A percentile compares a stretch with the other conserved stretches of the same genome.
phyloP scores from a whole-genome alignment of 2,113 vertebrate species.

The Mus musculus region DNA sequence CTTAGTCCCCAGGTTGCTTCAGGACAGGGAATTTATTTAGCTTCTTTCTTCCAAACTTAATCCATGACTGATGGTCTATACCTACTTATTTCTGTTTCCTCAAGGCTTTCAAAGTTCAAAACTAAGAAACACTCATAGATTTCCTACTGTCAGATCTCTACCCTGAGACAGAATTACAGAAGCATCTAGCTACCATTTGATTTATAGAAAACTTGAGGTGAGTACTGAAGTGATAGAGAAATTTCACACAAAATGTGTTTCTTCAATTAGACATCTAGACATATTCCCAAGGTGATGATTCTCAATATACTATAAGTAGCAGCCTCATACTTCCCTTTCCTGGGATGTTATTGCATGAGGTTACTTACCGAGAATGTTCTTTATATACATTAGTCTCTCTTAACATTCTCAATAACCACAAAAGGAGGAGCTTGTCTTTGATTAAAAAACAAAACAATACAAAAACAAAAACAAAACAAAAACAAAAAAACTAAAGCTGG shows the following conservation, averaged over 20 bases:
- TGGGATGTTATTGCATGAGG: neutral
- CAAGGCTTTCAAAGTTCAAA: constrained; percentile 53
- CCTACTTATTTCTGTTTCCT: constrained; percentile 55
- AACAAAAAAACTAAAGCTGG: neutral
- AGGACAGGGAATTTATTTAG: neutral
- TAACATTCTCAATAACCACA: neutral
- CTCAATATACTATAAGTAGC: neutral
- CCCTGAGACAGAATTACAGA: constrained; percentile 11
- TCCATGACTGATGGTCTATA: neutral
- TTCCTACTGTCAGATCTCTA: constrained; percentile 36
- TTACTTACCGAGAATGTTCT: constrained; percentile 10
- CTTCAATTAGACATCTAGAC: neutral
- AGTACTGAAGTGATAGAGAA: neutral
- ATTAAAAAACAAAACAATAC: neutral
- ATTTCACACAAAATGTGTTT: constrained; percentile 21
- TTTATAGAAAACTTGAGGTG: neutral
- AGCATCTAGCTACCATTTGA: constrained; percentile 9
- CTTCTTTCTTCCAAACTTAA: constrained; percentile 37
- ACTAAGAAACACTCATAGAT: constrained; percentile 25
- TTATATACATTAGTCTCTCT: neutral
- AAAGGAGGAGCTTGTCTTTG: neutral
- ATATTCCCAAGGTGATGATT: constrained; percentile 18
- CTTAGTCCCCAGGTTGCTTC: neutral
- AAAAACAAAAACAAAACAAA: neutral
- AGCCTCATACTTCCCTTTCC: constrained; percentile 1